phyloP scores from a whole-genome alignment of 2,888 invertebrate genomes.

The Epicampocera succincta region DNA sequence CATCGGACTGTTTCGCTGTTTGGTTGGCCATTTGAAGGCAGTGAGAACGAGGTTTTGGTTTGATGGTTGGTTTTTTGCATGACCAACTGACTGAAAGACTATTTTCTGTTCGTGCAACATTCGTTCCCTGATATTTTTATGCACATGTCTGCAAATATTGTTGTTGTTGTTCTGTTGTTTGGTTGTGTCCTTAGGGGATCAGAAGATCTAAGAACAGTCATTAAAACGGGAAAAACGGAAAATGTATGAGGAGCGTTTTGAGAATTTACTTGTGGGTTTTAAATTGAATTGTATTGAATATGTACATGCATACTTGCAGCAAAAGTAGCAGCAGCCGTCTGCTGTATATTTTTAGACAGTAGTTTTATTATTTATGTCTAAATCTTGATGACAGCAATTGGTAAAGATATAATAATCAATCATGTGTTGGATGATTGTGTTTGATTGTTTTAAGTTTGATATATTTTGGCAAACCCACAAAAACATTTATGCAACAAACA shows the following conservation, averaged over 20 bases:
- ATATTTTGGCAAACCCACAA: constrained; percentile 63
- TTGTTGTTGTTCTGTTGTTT: constrained; percentile 63
- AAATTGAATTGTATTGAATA: constrained; percentile 45
- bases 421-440: constrained; percentile 70
- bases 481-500: constrained; percentile 43
- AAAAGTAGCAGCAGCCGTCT: constrained; percentile 44
- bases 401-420: constrained; percentile 77
- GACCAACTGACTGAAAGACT: background rate
- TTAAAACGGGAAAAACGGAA: background rate
- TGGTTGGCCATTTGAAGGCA: background rate
- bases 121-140: constrained; percentile 74
- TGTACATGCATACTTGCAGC: no score
- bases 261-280: constrained; percentile 40
- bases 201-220: constrained; percentile 20
- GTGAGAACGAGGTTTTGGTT: constrained; percentile 10
- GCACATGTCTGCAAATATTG: constrained; percentile 72
- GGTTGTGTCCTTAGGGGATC: constrained; percentile 61
- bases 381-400: constrained; percentile 80
- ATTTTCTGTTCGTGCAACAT: constrained; percentile 69
- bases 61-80: background rate
- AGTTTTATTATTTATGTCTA: constrained; percentile 65
- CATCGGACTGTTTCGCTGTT: constrained; percentile 38
- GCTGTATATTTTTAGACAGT: constrained; percentile 15
- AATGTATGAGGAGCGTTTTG: constrained; percentile 33
- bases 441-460: constrained; percentile 62